Percentiles rank a stretch among this genome's conserved stretches.
Conservation (phyloP, 2,888 invertebrate genomes). For the Julus scandinavius region DNA sequence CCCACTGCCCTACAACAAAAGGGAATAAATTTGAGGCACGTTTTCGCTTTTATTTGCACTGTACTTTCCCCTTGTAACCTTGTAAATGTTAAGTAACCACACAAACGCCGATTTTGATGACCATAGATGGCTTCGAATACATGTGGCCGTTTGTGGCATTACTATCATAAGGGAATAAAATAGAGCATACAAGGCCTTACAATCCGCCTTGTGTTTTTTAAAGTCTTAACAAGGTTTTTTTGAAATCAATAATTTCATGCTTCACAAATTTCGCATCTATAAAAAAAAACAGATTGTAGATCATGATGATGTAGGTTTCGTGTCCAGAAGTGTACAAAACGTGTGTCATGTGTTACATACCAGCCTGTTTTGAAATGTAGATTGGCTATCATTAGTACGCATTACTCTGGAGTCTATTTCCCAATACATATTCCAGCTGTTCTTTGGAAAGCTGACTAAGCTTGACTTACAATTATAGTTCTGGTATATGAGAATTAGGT, state of each 20-base stretch:
- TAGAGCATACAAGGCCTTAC: neutral
- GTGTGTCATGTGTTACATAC: neutral
- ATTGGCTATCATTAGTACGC: neutral
- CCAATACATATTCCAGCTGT: neutral
- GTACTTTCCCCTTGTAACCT: neutral
- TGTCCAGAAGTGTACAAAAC: neutral
- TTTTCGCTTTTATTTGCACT: conserved; percentile 30
- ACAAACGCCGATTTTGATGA: conserved; percentile 11
- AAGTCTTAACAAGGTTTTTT: neutral
- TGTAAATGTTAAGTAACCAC: conserved; percentile 30
- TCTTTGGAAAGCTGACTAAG: neutral
- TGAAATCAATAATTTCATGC: neutral
- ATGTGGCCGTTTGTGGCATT: neutral
- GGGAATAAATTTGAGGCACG: neutral
- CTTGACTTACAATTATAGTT: neutral
- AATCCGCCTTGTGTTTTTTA: neutral
- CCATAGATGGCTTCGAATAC: conserved; percentile 28
- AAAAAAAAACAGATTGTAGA: neutral
- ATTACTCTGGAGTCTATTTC: neutral
- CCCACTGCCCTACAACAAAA: conserved; percentile 35
- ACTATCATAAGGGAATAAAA: conserved; percentile 1
- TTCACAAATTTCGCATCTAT: neutral
- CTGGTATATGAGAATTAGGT: conserved; percentile 19
- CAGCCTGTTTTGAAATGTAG: neutral
- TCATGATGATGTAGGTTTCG: neutral